Evolutionary conservation across 2,797 vertebrate genomes (phyloP), one percentile per base, ranked within the genome.

Genomic region (Alca torda): DNA sequence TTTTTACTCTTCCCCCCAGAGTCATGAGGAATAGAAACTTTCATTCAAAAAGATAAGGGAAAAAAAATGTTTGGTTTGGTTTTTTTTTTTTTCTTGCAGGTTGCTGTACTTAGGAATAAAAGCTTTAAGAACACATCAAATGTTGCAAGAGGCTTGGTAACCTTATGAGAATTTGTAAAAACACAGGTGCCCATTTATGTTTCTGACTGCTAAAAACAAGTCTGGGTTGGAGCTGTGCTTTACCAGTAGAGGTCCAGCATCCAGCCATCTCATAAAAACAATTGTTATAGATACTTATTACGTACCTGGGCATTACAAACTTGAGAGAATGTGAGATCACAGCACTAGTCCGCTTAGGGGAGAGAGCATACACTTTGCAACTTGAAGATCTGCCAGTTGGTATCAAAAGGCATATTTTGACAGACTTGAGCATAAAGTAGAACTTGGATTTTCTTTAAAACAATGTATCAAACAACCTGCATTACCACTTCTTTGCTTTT

Each of bases 151-250:
- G 8, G 10, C 8, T 73, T 67, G 17, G 69, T 73, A 74, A 65
- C 1, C 13, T 59, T 43, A 30, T 16, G 43, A 65, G 9, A 43
- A 10, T 37, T 61, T 16, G 4, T 37, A 25, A 53, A 91, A 76
- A 16, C 8, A 64, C 0, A n/a, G 6, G 4, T 69, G 50, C 3
- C 12, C 3, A 15, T 74, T 69, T 63, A 65, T 20, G 4, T 0
- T 45, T 67, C 24, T 74, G 25, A 50, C 30, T 53, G 16, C 4
- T 67, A 61, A 74, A 65, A 20, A 16, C 5, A 57, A 33, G 4
- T 51, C 16, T 77, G 16, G 7, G 35, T 63, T 60, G 45, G 15
- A 85, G 8, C 6, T 74, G 11, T 11, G 13, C 7, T 39, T 73
- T 54, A 70, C 20, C 10, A 72, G 10, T 9, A 93, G 35, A 61